phyloP scores from a whole-genome alignment of 2,797 vertebrate species.

The Tapirus indicus region DNA sequence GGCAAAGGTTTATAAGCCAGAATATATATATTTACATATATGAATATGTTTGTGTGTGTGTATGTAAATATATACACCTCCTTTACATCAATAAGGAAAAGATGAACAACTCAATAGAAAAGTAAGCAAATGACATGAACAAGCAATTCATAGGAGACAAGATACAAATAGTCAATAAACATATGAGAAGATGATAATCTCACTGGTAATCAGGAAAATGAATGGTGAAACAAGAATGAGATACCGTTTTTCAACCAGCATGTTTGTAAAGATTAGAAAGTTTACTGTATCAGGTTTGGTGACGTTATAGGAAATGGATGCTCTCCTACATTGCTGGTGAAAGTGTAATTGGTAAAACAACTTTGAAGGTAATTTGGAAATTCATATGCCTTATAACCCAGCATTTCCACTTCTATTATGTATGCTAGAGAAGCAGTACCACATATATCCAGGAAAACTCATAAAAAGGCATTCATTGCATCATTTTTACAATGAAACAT shows the following conservation, averaged over 20 bases:
- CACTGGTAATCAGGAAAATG: background rate
- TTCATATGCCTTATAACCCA: background rate
- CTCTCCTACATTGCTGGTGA: background rate
- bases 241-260: background rate
- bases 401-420: background rate
- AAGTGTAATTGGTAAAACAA: background rate
- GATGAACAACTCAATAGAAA: background rate
- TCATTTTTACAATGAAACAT: background rate
- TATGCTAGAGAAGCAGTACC: background rate
- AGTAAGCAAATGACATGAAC: background rate
- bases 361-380: background rate
- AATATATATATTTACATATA: background rate
- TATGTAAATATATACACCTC: background rate
- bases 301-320: background rate
- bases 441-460: background rate
- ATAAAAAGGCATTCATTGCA: background rate
- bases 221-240: background rate
- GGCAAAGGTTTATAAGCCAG: background rate
- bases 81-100: background rate
- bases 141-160: background rate
- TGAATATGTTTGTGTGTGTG: background rate
- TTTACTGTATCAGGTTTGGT: background rate
- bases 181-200: background rate
- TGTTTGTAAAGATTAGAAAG: background rate
- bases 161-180: background rate